Conservation (phyloP, 2,113 vertebrate genomes). For the Calypte anna region DNA sequence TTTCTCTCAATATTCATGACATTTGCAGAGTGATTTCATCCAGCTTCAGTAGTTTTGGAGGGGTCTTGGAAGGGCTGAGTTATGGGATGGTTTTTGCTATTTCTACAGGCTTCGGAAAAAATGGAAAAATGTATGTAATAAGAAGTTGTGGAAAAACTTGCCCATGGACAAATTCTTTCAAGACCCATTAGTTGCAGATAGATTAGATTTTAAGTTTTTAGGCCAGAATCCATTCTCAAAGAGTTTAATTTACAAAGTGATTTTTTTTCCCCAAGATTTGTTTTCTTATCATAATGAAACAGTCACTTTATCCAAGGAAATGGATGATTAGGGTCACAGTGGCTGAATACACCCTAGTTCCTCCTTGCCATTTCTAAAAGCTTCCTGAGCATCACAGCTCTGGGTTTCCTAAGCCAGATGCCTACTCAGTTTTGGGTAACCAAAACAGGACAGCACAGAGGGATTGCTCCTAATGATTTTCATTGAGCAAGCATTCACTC, state of each 20-base stretch:
- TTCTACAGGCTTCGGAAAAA: not conserved
- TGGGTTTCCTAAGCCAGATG: not conserved
- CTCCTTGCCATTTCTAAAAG: not conserved
- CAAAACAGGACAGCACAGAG: not conserved
- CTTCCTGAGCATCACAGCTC: not conserved
- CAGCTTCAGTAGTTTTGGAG: not conserved
- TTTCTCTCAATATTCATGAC: not conserved
- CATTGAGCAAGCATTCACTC: not conserved
- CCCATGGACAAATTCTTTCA: not conserved
- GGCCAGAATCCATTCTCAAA: not conserved
- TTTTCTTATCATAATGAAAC: not conserved
- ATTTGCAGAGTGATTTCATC: not conserved
- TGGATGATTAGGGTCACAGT: fast-evolving
- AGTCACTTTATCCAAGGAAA: not conserved
- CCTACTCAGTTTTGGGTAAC: not conserved
- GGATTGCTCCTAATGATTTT: not conserved
- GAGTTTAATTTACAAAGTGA: not conserved
- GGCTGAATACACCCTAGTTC: fast-evolving
- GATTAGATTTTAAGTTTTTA: not conserved
- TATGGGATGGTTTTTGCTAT: not conserved
- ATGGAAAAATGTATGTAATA: not conserved
- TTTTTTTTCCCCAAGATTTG: not conserved
- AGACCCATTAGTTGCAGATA: not conserved
- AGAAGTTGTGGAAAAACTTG: not conserved
- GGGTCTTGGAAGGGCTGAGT: not conserved